Percentiles rank a stretch among this genome's conserved stretches.
Conservation (phyloP, 2,888 invertebrate genomes). For the Philhelius pedissequus region DNA sequence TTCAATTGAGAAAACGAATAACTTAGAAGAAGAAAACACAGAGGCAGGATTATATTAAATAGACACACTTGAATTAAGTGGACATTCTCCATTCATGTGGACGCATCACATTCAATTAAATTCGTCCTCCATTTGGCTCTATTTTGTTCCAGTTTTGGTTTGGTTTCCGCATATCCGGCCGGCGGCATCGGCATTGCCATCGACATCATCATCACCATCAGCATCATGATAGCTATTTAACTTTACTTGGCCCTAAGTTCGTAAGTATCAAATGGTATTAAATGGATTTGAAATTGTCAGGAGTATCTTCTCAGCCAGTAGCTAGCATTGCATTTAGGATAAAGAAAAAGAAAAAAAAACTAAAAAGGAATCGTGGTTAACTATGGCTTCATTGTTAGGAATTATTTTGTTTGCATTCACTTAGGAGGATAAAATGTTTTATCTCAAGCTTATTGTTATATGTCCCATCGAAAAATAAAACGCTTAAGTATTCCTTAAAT, state of each 20-base stretch:
- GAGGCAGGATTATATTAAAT: slow-evolving; percentile 27
- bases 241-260: slow-evolving; percentile 12
- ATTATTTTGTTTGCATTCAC: not conserved
- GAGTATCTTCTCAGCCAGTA: not conserved
- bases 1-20: slow-evolving; percentile 25
- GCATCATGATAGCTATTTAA: not conserved
- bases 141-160: not conserved
- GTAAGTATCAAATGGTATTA: slow-evolving; percentile 53
- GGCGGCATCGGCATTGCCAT: not conserved
- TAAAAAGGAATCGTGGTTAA: not conserved
- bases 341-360: not conserved
- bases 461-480: not conserved
- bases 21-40: slow-evolving; percentile 1
- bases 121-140: not conserved
- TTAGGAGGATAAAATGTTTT: not conserved
- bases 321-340: not conserved
- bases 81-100: slow-evolving; percentile 36
- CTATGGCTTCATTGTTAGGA: not conserved
- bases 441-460: not conserved
- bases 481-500: no score
- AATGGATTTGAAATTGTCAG: slow-evolving; percentile 50
- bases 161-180: not conserved
- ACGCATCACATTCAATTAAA: slow-evolving; percentile 21
- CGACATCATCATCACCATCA: not conserved
- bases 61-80: slow-evolving; percentile 20